Conservation (phyloP, 2,888 invertebrate species). For the Microdon myrmicae region DNA sequence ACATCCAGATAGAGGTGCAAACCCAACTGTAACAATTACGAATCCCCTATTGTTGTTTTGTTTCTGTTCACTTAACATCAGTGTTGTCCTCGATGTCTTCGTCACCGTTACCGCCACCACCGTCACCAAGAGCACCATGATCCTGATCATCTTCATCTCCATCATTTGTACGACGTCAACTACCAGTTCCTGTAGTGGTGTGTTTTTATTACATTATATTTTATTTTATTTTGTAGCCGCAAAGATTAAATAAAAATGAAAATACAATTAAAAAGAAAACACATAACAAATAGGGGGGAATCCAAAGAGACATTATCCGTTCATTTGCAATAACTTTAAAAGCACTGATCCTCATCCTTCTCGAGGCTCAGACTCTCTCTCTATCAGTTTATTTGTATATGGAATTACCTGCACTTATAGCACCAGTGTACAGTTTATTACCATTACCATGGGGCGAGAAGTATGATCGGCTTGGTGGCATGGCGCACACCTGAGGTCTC, state of each 20-base stretch:
- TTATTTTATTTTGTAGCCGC: constrained; percentile 19
- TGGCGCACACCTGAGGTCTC: constrained; percentile 50
- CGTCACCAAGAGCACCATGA: too few species aligned
- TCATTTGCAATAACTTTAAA: constrained; percentile 49
- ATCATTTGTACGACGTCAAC: constrained; percentile 30
- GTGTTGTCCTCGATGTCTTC: constrained; percentile 8
- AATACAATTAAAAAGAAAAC: constrained; percentile 8
- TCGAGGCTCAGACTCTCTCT: constrained; percentile 2
- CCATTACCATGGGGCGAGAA: constrained; percentile 34
- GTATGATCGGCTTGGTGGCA: constrained; percentile 32
- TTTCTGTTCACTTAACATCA: constrained; percentile 21
- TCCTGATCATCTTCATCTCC: constrained; percentile 45
- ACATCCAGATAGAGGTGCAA: constrained; percentile 46
- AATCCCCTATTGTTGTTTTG: constrained; percentile 41
- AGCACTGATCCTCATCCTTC: constrained; percentile 27
- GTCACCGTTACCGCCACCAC: constrained; percentile 4
- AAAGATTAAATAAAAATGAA: constrained; percentile 46
- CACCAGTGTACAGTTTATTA: constrained; percentile 34
- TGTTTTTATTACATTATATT: too few species aligned
- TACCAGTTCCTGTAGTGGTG: constrained; percentile 18
- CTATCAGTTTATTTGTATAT: constrained; percentile 36
- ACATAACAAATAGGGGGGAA: constrained; percentile 40
- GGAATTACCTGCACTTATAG: constrained; percentile 39
- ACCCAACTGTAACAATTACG: constrained; percentile 49
- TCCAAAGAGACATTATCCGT: constrained; percentile 45